These are phyloP conservation scores for Tupiocoris notatus DNA, from an alignment of 2,888 invertebrate genomes.

Conservation along the genomic window DNA sequence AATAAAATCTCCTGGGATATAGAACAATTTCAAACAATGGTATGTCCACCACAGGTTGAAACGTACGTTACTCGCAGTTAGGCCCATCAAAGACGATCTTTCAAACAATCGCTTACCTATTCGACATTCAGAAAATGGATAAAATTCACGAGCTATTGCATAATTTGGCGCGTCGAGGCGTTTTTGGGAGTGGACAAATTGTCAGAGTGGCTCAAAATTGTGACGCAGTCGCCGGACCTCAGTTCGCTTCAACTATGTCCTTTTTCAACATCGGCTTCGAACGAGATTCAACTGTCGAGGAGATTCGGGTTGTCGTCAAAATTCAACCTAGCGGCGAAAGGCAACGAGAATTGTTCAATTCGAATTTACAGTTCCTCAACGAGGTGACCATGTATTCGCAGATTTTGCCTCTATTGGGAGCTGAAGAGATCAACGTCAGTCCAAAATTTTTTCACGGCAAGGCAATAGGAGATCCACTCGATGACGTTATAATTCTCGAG, in stretches of 20 bases:
- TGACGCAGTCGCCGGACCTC: slow-evolving; percentile 22
- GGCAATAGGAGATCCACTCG: slow-evolving; percentile 9
- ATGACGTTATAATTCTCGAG: slow-evolving; percentile 47
- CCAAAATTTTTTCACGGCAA: slow-evolving; percentile 46
- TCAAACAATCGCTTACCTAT: no score
- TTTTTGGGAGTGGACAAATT: slow-evolving; percentile 32
- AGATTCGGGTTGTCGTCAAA: slow-evolving; percentile 43
- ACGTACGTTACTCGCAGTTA: no score
- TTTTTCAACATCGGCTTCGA: slow-evolving; percentile 38
- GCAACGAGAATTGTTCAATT: not conserved
- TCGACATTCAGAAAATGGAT: no score
- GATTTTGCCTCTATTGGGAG: slow-evolving; percentile 46
- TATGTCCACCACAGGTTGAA: no score
- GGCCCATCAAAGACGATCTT: no score
- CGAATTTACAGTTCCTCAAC: slow-evolving; percentile 47
- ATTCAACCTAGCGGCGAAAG: not conserved
- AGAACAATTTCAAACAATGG: no score
- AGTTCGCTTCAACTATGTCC: slow-evolving; percentile 46
- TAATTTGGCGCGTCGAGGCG: slow-evolving; percentile 9
- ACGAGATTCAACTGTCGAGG: not conserved
- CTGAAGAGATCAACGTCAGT: slow-evolving; percentile 28
- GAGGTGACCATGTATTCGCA: slow-evolving; percentile 47
- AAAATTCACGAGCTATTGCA: not conserved
- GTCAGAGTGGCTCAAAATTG: slow-evolving; percentile 13
- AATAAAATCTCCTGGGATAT: no score